Evolutionary conservation across 1,140 invertebrate species (phyloP).

Genomic region (Holotrichia oblita): DNA sequence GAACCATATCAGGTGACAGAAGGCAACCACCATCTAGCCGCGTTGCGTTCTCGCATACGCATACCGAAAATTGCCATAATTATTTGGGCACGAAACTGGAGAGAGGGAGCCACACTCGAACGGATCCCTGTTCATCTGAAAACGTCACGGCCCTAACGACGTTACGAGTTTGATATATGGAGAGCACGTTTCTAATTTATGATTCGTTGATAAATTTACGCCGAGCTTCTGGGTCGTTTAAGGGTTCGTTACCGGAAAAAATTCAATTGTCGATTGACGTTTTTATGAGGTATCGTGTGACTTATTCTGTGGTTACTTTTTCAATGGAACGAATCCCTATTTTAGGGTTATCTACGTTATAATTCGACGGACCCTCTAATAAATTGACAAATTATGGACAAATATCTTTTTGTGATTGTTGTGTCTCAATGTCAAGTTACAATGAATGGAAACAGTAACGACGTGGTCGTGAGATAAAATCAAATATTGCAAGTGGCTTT

Average conservation of each 20-base stretch:
- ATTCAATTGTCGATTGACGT: conserved; percentile 35
- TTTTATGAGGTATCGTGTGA: conserved; percentile 26
- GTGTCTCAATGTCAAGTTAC: neutral
- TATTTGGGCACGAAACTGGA: conserved; percentile 28
- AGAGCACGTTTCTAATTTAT: conserved; percentile 36
- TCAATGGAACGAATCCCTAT: neutral
- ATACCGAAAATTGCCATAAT: conserved; percentile 18
- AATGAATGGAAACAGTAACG: no score
- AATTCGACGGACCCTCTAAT: neutral
- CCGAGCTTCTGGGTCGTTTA: conserved; percentile 11
- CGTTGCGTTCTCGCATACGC: neutral
- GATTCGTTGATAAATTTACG: conserved; percentile 31
- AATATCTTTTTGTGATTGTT: neutral
- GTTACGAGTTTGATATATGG: conserved; percentile 32
- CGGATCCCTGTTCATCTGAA: conserved; percentile 29
- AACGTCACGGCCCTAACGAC: conserved; percentile 31
- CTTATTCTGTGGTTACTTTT: neutral
- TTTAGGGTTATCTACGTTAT: neutral
- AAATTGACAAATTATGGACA: neutral
- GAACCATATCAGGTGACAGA: conserved; percentile 15
- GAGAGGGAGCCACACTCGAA: conserved; percentile 33
- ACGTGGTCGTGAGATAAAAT: no score
- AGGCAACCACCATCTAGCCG: neutral
- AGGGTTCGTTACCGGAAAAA: conserved; percentile 34
- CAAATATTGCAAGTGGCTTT: no score